These are phyloP conservation scores for Drosophila willistoni DNA, from an alignment of 1,140 invertebrate genomes.

Conservation along the genomic window DNA sequence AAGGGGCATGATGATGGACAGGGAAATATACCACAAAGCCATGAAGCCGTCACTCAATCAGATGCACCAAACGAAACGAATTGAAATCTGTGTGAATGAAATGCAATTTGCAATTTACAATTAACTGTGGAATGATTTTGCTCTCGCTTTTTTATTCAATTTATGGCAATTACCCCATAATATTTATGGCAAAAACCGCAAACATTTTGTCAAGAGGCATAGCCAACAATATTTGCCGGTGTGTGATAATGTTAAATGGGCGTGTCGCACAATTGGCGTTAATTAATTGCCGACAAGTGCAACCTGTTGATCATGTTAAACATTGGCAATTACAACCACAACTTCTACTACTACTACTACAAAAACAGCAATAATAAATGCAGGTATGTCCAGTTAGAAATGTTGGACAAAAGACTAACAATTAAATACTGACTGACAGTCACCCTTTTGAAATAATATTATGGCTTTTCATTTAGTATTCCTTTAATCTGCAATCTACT, in stretches of 20 bases:
- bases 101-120: constrained; percentile 60
- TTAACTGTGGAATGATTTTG: constrained; percentile 47
- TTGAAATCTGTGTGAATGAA: constrained; percentile 44
- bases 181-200: constrained; percentile 66
- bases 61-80: constrained; percentile 60
- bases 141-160: constrained; percentile 32
- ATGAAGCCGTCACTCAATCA: constrained; percentile 63
- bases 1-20: not conserved
- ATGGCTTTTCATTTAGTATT: too few relatives aligned
- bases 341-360: not conserved
- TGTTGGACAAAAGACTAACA: not conserved
- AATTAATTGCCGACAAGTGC: constrained; percentile 62
- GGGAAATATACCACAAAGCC: constrained; percentile 38
- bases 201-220: constrained; percentile 57
- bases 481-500: too few relatives aligned
- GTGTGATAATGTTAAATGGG: constrained; percentile 23
- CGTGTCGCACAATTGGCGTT: constrained; percentile 33
- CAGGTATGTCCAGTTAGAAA: not conserved
- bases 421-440: not conserved
- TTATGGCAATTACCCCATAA: constrained; percentile 60
- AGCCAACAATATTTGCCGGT: constrained; percentile 2
- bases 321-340: constrained; percentile 20
- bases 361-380: not conserved
- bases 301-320: constrained; percentile 45
- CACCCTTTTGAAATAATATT: not conserved